Evolutionary conservation across 2,113 vertebrate species (phyloP), one percentile per base, ranked within the genome.

Genomic region (Chrysemys picta): DNA sequence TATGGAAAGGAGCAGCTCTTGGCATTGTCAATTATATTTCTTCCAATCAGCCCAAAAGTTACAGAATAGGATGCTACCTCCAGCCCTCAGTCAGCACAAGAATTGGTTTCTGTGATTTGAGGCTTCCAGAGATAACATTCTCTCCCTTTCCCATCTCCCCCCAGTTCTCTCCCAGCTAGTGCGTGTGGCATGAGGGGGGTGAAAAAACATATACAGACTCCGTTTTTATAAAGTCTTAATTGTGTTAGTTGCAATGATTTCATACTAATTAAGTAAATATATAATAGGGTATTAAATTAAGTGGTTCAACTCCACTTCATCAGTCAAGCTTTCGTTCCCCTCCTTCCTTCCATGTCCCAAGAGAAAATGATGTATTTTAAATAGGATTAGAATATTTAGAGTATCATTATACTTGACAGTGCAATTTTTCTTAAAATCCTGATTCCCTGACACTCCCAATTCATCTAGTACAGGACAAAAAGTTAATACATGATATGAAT

Each of bases 131-230:
- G 21, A 21, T 29, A 87, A 38, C 19, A 25, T 84, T 69, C 22
- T 12, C 27, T 93, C 45, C 25, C 57, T 62, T 38, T 22, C 65
- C 50, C 3, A 76, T 0, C 83, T 2, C 7, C 6, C 90, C 5
- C 3, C 4, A 12, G 0, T 62, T 2, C n/a, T 72, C 2, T 76
- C 53, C 38, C 7, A 69, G 84, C 57, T 7, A 5, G 52, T 35
- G 6, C 11, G 0, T 75, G 0, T 53, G 53, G 3, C 8, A 54
- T 53, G 8, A 6, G 2, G 38, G 76, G 29, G 57, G 8, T 49
- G 35, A 45, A 45, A 76, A 78, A 29, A 47, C 42, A 78, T 78
- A 69, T 19, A 7, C 27, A 35, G n/a, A n/a, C 65, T 38, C 65
- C 9, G 4, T 72, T 72, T 72, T 72, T 69, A 69, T 69, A 38